A percentile compares a stretch with the other conserved stretches of the same genome.
Evolutionary conservation across 2,113 vertebrate species (phyloP).

Genomic region (Tinamus guttatus): DNA sequence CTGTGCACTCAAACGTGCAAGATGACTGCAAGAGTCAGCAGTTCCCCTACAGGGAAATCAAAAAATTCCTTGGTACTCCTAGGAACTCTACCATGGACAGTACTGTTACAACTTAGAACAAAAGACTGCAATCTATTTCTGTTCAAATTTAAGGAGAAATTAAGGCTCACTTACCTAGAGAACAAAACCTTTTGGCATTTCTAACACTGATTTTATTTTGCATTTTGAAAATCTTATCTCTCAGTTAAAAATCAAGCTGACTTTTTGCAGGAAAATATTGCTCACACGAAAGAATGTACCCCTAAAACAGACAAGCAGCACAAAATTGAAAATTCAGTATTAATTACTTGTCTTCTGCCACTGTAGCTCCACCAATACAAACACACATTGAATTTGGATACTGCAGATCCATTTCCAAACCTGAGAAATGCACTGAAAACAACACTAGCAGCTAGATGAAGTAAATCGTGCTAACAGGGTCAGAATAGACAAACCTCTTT

Average conservation of each 20-base stretch:
- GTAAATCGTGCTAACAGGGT: neutral
- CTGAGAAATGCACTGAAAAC: neutral
- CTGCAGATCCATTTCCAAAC: neutral
- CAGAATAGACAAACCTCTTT: neutral
- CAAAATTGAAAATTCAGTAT: neutral
- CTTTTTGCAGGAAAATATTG: neutral
- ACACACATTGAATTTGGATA: neutral
- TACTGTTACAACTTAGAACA: neutral
- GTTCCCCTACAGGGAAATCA: neutral
- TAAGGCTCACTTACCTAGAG: neutral
- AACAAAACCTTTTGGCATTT: neutral
- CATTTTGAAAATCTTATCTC: neutral
- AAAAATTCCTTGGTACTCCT: neutral
- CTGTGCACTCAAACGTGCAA: neutral
- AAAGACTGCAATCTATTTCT: neutral
- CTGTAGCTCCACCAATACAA: neutral
- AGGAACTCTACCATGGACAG: neutral
- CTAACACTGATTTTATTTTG: neutral
- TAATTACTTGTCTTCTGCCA: neutral
- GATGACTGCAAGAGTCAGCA: neutral
- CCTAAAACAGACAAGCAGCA: neutral
- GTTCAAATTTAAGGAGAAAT: neutral
- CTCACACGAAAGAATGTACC: neutral
- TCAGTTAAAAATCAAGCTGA: neutral
- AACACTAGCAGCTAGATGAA: neutral